Base-by-base conservation (phyloP, 2,797 vertebrate genomes). In the Acrossocheilus wenchowensis region DNA sequence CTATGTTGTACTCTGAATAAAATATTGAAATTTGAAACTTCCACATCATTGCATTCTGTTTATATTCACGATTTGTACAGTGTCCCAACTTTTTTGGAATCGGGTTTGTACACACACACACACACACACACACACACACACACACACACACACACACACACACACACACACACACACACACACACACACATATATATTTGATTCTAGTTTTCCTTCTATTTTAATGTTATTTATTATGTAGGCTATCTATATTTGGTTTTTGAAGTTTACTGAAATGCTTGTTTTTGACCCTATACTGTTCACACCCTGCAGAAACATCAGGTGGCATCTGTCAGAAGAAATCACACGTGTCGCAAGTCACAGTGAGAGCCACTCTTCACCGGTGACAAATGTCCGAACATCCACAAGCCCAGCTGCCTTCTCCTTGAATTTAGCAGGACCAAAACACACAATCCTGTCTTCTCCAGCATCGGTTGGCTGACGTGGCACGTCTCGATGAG, bases 381-480 rank as follows among this genome's bases (percentile, higher is more conserved):
- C 34, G 3, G 21, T 79, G 26, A 68, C 7, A 12, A 19, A 12
- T 36, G n/a, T 75, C 71, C 48, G 8, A 41, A 60, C 12, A 60
- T 74, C 17, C 10, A 6, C 73, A 87, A 80, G 50, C 34, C 57
- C 39, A 66, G 30, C 48, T 83, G 34, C 72, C 11, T 62, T 36
- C 2, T 41, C 43, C 48, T 72, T 50, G 6, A 48, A 26, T 57
- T 19, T 30, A 73, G 26, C 26, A 39, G 21, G 21, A 36, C 15
- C 54, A 54, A 34, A 74, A 48, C 30, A 80, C 66, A 57, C 78
- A 57, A 66, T 26, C 62, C 52, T 54, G 52, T 5, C 48, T 26
- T 62, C 84, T 85, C 43, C n/a, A 90, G 83, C 39, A 78, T n/a
- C 8, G 43, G 19, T 80, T 11, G 57, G 45, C 64, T 83, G 71